phyloP scores from a whole-genome alignment of 53 echinoderm and acorn worm species.

The Actinopyga echinites region DNA sequence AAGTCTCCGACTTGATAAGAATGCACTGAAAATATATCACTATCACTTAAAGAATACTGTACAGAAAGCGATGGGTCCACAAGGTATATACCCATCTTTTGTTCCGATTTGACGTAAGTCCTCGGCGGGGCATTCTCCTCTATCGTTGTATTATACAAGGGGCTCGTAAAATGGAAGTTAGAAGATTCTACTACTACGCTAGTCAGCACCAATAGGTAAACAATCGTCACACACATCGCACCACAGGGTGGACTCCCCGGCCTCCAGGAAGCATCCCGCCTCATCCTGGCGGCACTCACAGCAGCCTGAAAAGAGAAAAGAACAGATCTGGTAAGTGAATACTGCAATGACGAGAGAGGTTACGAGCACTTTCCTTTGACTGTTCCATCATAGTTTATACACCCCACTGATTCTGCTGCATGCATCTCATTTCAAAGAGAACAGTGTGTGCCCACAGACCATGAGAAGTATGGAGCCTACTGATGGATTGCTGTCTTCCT shows the following conservation, averaged over 20 bases:
- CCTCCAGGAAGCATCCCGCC: too few relatives aligned
- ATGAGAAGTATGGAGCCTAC: too few relatives aligned
- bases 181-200: not conserved
- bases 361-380: too few relatives aligned
- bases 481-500: too few relatives aligned
- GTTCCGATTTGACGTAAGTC: constrained; percentile 80
- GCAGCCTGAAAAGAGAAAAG: too few relatives aligned
- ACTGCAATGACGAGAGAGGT: too few relatives aligned
- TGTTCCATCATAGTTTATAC: too few relatives aligned
- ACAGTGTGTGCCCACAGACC: too few relatives aligned
- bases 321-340: too few relatives aligned
- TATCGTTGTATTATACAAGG: constrained; percentile 87
- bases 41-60: constrained; percentile 53
- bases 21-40: constrained; percentile 65
- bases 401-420: too few relatives aligned
- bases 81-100: constrained; percentile 90
- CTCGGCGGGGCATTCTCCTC: constrained; percentile 84
- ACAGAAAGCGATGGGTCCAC: constrained; percentile 55
- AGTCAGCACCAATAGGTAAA: not conserved
- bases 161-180: constrained; percentile 79
- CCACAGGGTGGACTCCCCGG: not conserved
- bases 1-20: constrained; percentile 85
- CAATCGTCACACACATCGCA: constrained; percentile 21
- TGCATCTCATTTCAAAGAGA: too few relatives aligned
- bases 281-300: too few relatives aligned